These are phyloP conservation scores for Panagrolaimus sp. DNA, from an alignment of 1,140 invertebrate species.

Conservation along the genomic window DNA sequence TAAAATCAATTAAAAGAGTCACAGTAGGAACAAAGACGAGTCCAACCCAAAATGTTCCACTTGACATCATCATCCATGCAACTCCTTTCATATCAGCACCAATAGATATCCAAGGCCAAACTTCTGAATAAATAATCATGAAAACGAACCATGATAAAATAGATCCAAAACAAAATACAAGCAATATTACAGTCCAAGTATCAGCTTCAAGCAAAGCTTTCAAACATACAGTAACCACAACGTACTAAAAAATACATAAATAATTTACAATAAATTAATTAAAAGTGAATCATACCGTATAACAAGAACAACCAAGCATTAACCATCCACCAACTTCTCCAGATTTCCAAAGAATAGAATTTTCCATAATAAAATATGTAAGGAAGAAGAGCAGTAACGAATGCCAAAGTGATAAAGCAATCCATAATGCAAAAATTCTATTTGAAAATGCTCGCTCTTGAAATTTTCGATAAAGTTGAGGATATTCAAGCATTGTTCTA, in stretches of 20 bases:
- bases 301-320: constrained; percentile 88
- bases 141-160: constrained; percentile 89
- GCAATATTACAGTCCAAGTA: constrained; percentile 81
- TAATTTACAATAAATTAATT: constrained; percentile 29
- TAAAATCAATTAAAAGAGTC: constrained; percentile 79
- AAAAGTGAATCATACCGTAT: constrained; percentile 72
- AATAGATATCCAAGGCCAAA: constrained; percentile 70
- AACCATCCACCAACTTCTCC: constrained; percentile 83
- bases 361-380: constrained; percentile 63
- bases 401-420: constrained; percentile 83
- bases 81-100: constrained; percentile 90
- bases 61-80: constrained; percentile 77
- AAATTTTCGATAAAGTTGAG: constrained; percentile 80
- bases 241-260: constrained; percentile 70
- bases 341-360: constrained; percentile 76
- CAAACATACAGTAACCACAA: constrained; percentile 89
- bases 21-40: constrained; percentile 80
- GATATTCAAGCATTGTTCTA: constrained; percentile 82
- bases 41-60: constrained; percentile 89
- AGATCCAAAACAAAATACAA: constrained; percentile 91
- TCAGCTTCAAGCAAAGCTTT: constrained; percentile 93
- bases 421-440: constrained; percentile 70
- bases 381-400: constrained; percentile 90
- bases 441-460: constrained; percentile 75
- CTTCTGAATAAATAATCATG: constrained; percentile 67